A percentile compares a stretch with the other conserved stretches of the same genome.
phyloP scores from a whole-genome alignment of 2,888 invertebrate genomes.

The Drosophila diplacantha region DNA sequence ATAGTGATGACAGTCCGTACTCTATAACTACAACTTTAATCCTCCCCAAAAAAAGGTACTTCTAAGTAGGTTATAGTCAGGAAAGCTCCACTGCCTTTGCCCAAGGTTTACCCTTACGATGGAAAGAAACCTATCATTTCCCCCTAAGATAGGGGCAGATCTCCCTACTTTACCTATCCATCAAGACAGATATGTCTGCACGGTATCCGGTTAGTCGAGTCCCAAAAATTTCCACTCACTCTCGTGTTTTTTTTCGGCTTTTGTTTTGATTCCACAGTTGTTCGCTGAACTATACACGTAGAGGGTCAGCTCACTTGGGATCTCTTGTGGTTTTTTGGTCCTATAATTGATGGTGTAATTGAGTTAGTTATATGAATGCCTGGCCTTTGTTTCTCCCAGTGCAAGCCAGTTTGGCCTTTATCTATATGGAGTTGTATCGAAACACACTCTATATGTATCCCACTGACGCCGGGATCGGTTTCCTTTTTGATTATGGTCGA shows the following conservation, averaged over 20 bases:
- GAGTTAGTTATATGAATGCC: conserved; percentile 4
- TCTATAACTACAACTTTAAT: background rate
- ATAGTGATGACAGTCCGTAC: background rate
- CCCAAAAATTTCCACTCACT: conserved; percentile 13
- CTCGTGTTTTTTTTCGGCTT: conserved; percentile 41
- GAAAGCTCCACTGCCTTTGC: background rate
- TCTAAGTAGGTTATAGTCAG: background rate
- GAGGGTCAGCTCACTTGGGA: conserved; percentile 17
- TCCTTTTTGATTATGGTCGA: conserved; percentile 27
- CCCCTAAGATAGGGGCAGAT: background rate
- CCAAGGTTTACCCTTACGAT: background rate
- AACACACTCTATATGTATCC: conserved; percentile 1
- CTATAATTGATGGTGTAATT: conserved; percentile 35
- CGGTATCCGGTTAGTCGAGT: conserved; percentile 13
- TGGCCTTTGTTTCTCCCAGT: conserved; percentile 41
- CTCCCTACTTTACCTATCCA: background rate
- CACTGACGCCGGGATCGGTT: conserved; percentile 24
- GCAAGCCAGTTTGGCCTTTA: conserved; percentile 24
- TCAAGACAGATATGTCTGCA: conserved; percentile 3
- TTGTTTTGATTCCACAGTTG: conserved; percentile 58
- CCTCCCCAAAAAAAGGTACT: background rate
- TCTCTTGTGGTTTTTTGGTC: conserved; percentile 7
- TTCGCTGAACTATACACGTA: conserved; percentile 14
- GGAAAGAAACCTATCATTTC: background rate
- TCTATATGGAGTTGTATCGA: conserved; percentile 12